Evolutionary conservation across 1,140 invertebrate genomes (phyloP).

Genomic region (Lethrus apterus): DNA sequence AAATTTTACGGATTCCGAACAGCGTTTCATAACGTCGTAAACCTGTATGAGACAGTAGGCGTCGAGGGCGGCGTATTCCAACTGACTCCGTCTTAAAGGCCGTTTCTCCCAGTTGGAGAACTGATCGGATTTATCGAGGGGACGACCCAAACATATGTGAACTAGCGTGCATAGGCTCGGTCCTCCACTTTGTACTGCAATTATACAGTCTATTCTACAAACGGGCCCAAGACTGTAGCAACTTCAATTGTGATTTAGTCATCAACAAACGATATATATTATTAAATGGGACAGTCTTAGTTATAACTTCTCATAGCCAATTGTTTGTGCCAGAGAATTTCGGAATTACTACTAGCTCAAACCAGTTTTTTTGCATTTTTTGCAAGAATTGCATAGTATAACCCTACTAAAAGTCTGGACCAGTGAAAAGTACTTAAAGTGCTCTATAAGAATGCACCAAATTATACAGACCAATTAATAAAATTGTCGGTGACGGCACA

Average conservation of each 20-base stretch:
- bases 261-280: no score
- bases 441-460: neutral
- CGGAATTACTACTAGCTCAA: no score
- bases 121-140: slow-evolving; percentile 73
- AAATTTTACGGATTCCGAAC: slow-evolving; percentile 46
- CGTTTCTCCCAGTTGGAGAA: slow-evolving; percentile 82
- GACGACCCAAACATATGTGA: slow-evolving; percentile 60
- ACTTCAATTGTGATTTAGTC: no score
- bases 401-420: no score
- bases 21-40: slow-evolving; percentile 51
- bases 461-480: slow-evolving; percentile 14
- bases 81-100: slow-evolving; percentile 66
- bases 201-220: neutral
- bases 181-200: slow-evolving; percentile 28
- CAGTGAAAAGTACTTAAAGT: no score
- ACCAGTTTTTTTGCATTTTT: no score
- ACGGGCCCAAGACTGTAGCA: no score
- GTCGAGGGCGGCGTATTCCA: slow-evolving; percentile 75
- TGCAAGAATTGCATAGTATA: no score
- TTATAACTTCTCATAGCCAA: no score
- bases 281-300: no score
- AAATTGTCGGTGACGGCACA: no score
- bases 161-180: slow-evolving; percentile 62
- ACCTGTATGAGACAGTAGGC: slow-evolving; percentile 71
- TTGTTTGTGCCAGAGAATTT: no score